Conservation (phyloP, 64 coral and sea anemone genomes). For the Montipora foliosa region DNA sequence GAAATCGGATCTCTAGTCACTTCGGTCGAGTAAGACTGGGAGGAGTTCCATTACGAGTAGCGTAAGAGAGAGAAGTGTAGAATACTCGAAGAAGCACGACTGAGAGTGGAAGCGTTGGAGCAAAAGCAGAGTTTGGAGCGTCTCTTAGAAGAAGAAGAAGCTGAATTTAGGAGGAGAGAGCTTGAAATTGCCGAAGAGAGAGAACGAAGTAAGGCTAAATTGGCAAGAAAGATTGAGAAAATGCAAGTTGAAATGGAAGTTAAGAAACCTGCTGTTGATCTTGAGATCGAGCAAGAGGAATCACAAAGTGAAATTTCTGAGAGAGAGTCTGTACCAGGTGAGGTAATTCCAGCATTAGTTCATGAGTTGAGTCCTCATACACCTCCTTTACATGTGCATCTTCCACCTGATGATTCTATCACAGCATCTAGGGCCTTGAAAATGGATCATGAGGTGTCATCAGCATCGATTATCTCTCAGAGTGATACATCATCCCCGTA, state of each 20-base stretch:
- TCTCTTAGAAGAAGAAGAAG: not conserved
- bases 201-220: not conserved
- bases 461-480: too few relatives aligned
- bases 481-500: too few relatives aligned
- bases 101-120: slow-evolving; percentile 7
- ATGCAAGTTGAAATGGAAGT: not conserved
- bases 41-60: too few relatives aligned
- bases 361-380: too few relatives aligned
- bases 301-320: too few relatives aligned
- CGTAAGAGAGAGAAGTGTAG: not conserved
- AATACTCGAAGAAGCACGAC: slow-evolving; percentile 21
- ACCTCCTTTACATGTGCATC: not conserved
- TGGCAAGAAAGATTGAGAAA: not conserved
- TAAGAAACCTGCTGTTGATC: not conserved
- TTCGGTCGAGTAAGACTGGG: too few relatives aligned
- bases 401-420: too few relatives aligned
- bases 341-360: too few relatives aligned
- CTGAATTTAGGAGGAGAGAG: slow-evolving; percentile 27
- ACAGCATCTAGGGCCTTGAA: too few relatives aligned
- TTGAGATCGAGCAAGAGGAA: not conserved
- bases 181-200: slow-evolving; percentile 19
- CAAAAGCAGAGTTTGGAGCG: not conserved
- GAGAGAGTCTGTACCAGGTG: too few relatives aligned
- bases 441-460: too few relatives aligned
- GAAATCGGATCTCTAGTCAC: not conserved